phyloP scores from a whole-genome alignment of 2,113 vertebrate genomes.

The Bubo scandiacus region DNA sequence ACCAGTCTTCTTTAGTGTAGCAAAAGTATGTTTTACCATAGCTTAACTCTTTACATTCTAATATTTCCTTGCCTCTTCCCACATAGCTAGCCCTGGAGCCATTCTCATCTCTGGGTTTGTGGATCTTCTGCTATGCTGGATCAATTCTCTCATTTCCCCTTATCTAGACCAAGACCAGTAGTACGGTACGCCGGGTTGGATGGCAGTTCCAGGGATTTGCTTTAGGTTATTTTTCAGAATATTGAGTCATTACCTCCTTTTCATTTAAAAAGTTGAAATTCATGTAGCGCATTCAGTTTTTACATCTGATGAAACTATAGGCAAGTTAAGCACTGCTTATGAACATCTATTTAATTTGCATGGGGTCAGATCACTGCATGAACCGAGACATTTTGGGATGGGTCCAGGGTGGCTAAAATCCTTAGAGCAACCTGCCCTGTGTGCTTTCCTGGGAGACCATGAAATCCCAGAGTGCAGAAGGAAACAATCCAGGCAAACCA shows the following conservation, averaged over 20 bases:
- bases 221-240: not conserved
- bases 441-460: not conserved
- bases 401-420: not conserved
- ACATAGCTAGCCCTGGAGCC: constrained; percentile 13
- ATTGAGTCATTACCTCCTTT: not conserved
- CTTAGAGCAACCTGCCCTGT: not conserved
- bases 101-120: not conserved
- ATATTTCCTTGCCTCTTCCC: constrained; percentile 19
- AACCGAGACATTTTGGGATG: not conserved
- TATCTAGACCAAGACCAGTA: not conserved
- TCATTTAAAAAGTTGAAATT: not conserved
- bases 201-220: not conserved
- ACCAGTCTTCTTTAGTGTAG: constrained; percentile 88
- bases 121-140: not conserved
- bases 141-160: not conserved
- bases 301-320: not conserved
- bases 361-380: not conserved
- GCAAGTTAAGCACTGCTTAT: not conserved
- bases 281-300: not conserved
- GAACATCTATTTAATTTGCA: not conserved
- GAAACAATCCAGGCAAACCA: not conserved
- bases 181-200: fast-evolving
- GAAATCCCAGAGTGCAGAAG: not conserved
- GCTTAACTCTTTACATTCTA: constrained; percentile 83
- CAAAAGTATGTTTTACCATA: constrained; percentile 86